Evolutionary conservation across 1,140 invertebrate genomes (phyloP).

Genomic region (Portunus trituberculatus): DNA sequence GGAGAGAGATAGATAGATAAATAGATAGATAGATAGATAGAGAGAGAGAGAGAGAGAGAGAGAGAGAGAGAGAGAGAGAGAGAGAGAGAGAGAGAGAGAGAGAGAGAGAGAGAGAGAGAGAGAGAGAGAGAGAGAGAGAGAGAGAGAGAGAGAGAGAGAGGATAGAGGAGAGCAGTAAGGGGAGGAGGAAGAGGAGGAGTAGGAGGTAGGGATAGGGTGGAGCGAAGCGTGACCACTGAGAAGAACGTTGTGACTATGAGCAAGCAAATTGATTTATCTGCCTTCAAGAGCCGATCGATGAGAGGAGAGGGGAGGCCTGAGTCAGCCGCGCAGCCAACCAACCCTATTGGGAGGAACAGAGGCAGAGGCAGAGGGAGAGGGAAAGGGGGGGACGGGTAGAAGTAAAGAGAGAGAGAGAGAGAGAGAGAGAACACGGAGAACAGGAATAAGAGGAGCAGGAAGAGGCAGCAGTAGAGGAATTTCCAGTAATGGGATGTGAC

Average conservation of each 20-base stretch:
- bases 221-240: not conserved
- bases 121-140: not conserved
- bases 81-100: not conserved
- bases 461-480: not conserved
- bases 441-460: not conserved
- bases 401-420: not conserved
- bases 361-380: no score
- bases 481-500: not conserved
- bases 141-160: not conserved
- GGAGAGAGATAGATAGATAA: not conserved
- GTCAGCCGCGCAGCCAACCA: no score
- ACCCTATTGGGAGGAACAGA: no score
- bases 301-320: not conserved
- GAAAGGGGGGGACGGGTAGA: no score
- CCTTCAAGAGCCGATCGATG: slow-evolving; percentile 33
- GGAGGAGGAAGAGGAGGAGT: not conserved
- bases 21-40: not conserved
- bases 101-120: no score
- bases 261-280: slow-evolving; percentile 55
- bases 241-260: not conserved
- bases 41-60: not conserved
- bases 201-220: not conserved
- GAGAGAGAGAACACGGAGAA: not conserved
- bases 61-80: not conserved
- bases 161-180: not conserved